Conservation (phyloP, 2,797 vertebrate species). For the Calcarius lapponicus region DNA sequence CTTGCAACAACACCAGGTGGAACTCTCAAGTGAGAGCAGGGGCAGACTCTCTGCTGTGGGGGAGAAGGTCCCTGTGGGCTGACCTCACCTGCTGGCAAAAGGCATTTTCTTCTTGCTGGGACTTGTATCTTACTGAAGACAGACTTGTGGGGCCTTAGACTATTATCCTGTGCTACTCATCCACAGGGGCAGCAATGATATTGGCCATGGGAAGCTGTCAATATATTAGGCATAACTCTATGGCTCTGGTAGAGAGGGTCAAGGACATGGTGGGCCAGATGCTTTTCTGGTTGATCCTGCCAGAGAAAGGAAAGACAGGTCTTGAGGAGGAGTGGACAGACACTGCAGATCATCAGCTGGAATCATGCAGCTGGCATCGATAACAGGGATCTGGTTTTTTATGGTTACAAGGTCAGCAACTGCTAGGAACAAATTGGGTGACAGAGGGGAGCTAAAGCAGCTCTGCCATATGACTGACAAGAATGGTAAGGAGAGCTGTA, state of each 20-base stretch:
- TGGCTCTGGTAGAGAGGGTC: accelerated
- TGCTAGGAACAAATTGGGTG: neutral
- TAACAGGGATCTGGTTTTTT: neutral
- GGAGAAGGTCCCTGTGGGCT: neutral
- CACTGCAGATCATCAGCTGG: neutral
- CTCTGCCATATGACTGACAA: neutral
- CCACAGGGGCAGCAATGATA: neutral
- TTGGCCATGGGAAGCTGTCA: neutral
- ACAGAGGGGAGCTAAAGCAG: neutral
- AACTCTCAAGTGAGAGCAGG: neutral
- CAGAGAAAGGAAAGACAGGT: neutral
- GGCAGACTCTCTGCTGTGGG: neutral
- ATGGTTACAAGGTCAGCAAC: neutral
- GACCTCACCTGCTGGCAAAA: neutral
- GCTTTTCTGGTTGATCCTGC: neutral
- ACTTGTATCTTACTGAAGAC: neutral
- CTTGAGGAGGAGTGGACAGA: neutral
- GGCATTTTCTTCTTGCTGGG: neutral
- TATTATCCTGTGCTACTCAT: neutral
- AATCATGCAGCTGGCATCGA: neutral
- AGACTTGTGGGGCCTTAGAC: neutral
- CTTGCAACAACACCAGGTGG: neutral
- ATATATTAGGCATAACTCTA: neutral
- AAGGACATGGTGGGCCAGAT: neutral
- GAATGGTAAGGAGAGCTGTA: neutral